Base-by-base conservation (phyloP, 1,140 invertebrate genomes). In the Platyscapa corneri region DNA sequence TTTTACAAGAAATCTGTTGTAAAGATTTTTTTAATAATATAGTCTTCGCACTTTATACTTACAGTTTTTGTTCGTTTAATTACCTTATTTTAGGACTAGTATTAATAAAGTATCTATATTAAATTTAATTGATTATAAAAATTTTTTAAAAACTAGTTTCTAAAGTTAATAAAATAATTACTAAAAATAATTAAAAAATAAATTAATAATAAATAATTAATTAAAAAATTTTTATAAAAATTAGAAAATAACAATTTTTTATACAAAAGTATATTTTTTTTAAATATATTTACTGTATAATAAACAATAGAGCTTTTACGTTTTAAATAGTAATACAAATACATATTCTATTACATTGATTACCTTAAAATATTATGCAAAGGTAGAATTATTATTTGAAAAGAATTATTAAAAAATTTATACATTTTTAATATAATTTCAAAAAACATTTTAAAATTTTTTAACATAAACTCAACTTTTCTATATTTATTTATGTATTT, bases 21-120 rank as follows among this genome's bases (percentile, higher is more conserved):
- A 83, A 83, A 83, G 53, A 75, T 83, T 83, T 60, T 82, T 5
- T 83, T 64, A 83, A 83, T 76, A 83, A 76, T 83, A 76, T n/a
- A 64, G 82, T 83, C 53, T 56, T 83, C 37, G 82, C 72, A 83
- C 56, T 83, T 49, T 76, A 83, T 75, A 83, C 27, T 53, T 49
- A 72, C 14, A 72, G 0, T 49, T 53, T 81, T 82, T 75, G 32
- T 82, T 75, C n/a, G 23, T 74, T 82, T 60, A 82, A 75, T 83
- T 75, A 83, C 72, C 82, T 83, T 12, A 65, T 82, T 34, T 75
- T 60, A 74, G 60, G 16, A 20, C 37, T 46, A 83, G 14, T 60
- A 74, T 39, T 32, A 76, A 83, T 75, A 46, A 67, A 74, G 49
- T 82, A 82, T 72, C 20, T 37, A 23, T 12, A 16, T 53, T 34